Evolutionary conservation across 2,888 invertebrate species (phyloP).

Genomic region (Drosophila nr. perissopoda): DNA sequence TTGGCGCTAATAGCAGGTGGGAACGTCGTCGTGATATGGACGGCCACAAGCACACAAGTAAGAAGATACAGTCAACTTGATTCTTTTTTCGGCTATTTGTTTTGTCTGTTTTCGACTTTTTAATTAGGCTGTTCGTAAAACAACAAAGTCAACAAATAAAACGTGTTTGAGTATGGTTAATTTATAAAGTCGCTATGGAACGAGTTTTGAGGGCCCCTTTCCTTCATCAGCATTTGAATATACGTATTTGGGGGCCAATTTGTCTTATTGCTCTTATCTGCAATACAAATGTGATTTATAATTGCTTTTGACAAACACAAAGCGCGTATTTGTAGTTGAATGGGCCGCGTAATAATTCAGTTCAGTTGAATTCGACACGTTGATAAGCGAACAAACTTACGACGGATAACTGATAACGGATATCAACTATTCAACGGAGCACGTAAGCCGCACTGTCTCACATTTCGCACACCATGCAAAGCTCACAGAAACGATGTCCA

Average conservation of each 20-base stretch:
- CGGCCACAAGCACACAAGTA: constrained; percentile 28
- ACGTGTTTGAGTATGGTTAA: constrained; percentile 29
- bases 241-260: constrained; percentile 19
- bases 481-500: constrained; percentile 18
- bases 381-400: constrained; percentile 35
- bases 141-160: constrained; percentile 31
- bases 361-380: constrained; percentile 5
- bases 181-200: constrained; percentile 31
- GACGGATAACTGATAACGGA: constrained; percentile 26
- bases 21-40: constrained; percentile 21
- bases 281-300: constrained; percentile 2
- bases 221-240: constrained; percentile 29
- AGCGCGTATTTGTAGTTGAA: background rate
- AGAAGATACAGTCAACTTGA: constrained; percentile 36
- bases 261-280: constrained; percentile 44
- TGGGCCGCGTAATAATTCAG: constrained; percentile 10
- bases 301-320: constrained; percentile 26
- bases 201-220: constrained; percentile 41
- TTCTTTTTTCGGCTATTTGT: constrained; percentile 29
- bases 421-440: constrained; percentile 32
- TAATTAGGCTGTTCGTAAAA: constrained; percentile 59
- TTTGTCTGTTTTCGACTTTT: constrained; percentile 32
- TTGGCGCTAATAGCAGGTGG: constrained; percentile 33
- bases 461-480: constrained; percentile 13
- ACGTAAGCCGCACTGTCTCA: constrained; percentile 36